These are phyloP conservation scores for Diplosoma virens DNA, from an alignment of 23 tunicate species.

Conservation along the genomic window DNA sequence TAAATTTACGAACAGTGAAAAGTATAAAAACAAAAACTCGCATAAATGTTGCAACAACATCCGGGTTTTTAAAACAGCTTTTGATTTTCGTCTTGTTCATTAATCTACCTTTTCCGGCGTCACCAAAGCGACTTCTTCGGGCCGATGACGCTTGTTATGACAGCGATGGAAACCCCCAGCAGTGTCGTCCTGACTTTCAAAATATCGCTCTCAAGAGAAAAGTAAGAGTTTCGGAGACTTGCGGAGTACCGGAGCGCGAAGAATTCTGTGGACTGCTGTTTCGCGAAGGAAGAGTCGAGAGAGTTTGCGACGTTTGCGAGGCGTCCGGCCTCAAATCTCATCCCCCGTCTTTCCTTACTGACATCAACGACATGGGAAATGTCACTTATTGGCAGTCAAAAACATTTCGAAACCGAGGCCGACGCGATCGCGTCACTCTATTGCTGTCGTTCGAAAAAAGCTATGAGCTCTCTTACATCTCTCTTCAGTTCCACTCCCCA, in stretches of 20 bases:
- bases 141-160: conserved; percentile 35
- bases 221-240: conserved; percentile 58
- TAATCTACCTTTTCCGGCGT: neutral
- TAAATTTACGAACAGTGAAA: no score
- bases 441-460: conserved; percentile 49
- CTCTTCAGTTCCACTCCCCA: conserved; percentile 42
- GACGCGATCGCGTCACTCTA: conserved; percentile 28
- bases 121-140: conserved; percentile 1
- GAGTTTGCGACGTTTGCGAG: conserved; percentile 52
- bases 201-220: conserved; percentile 39
- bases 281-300: neutral
- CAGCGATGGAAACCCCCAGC: conserved; percentile 22
- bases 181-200: conserved; percentile 54
- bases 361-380: conserved; percentile 55
- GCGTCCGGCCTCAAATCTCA: conserved; percentile 40
- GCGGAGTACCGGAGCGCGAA: conserved; percentile 30
- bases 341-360: conserved; percentile 60
- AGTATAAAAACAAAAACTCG: no score
- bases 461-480: conserved; percentile 55
- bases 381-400: conserved; percentile 79
- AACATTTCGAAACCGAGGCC: conserved; percentile 4
- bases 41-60: no score
- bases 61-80: no score
- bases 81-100: neutral
- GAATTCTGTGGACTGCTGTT: conserved; percentile 8